Conservation (phyloP, 2,888 invertebrate genomes). For the Homarus gammarus region DNA sequence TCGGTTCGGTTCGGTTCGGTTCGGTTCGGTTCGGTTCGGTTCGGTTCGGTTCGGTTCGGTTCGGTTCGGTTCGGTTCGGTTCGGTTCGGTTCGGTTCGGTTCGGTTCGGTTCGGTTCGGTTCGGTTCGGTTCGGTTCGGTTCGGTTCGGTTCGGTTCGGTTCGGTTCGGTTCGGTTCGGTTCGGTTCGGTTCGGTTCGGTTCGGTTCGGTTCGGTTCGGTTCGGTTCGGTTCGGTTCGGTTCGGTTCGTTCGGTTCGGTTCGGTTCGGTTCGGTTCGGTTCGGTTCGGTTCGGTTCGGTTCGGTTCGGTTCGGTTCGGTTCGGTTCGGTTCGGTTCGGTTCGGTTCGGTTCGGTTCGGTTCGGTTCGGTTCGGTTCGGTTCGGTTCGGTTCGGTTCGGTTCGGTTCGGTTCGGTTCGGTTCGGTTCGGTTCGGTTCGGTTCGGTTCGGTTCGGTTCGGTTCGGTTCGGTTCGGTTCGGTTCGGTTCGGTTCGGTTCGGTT, state of each 20-base stretch:
- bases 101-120: constrained; percentile 56
- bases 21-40: constrained; percentile 32
- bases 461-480: constrained; percentile 64
- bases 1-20: constrained; percentile 50
- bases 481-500: too few species aligned
- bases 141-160: constrained; percentile 39
- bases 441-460: constrained; percentile 60
- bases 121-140: constrained; percentile 44
- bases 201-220: constrained; percentile 67
- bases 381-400: constrained; percentile 36
- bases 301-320: constrained; percentile 63
- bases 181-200: constrained; percentile 70
- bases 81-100: constrained; percentile 52
- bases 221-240: constrained; percentile 65
- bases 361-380: not conserved
- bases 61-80: constrained; percentile 53
- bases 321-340: constrained; percentile 56
- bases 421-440: constrained; percentile 43
- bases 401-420: constrained; percentile 40
- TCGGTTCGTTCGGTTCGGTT: constrained; percentile 54
- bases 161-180: constrained; percentile 68
- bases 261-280: constrained; percentile 65
- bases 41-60: constrained; percentile 45
- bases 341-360: constrained; percentile 46
- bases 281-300: constrained; percentile 61